Percentiles rank a stretch among this genome's conserved stretches.
Evolutionary conservation across 2,797 vertebrate species (phyloP).

Genomic region (Eulemur albifrons): DNA sequence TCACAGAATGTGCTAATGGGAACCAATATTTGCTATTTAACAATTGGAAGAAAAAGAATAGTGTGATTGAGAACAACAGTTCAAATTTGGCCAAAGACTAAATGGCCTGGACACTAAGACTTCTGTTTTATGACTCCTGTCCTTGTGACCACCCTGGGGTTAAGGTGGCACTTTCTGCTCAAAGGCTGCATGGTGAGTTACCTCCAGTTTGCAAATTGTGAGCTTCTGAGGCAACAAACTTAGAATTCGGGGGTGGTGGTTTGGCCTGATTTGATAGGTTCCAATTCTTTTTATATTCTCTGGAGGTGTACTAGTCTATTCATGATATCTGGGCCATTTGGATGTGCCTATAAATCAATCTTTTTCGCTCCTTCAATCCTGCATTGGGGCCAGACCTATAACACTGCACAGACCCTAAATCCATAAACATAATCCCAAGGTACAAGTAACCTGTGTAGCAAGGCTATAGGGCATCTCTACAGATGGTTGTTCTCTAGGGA

Average conservation of each 20-base stretch:
- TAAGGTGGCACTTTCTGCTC: neutral
- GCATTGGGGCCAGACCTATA: neutral
- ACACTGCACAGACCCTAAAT: neutral
- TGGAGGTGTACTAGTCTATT: neutral
- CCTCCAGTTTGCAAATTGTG: neutral
- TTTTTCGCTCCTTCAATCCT: neutral
- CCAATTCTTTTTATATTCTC: neutral
- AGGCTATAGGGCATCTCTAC: neutral
- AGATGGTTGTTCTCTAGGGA: neutral
- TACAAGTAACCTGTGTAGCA: neutral
- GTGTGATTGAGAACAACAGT: neutral
- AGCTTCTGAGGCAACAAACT: neutral
- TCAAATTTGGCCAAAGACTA: neutral
- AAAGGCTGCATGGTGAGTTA: neutral
- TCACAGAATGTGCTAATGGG: neutral
- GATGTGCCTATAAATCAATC: neutral
- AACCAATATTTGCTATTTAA: neutral
- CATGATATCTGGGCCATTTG: neutral
- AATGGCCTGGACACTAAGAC: neutral
- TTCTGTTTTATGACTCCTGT: neutral
- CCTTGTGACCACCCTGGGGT: neutral
- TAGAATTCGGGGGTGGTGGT: neutral
- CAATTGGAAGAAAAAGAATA: neutral
- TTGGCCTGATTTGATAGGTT: neutral
- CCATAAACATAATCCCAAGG: neutral